Evolutionary conservation across 1,140 invertebrate species (phyloP), one percentile per base, ranked within the genome.

Genomic region (Drosophila miranda): DNA sequence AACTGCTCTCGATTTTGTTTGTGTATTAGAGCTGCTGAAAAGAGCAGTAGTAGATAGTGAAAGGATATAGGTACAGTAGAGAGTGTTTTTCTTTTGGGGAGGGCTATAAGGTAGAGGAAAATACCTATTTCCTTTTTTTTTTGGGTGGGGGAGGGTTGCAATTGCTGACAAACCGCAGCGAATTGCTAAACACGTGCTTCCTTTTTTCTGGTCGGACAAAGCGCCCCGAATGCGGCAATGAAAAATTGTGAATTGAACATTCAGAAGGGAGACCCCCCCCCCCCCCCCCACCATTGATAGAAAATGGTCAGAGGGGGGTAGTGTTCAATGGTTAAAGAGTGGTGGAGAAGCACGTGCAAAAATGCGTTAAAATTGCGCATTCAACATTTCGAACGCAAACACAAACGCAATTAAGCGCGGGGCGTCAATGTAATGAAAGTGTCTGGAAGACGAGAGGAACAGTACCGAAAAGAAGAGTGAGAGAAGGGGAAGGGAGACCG

Each of bases 371-470:
- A 84, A 84, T 66, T 84, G 76, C 72, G 77, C 72, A 75, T 75
- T 75, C 60, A 75, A 75, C 73, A 74, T 74, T 67, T 76, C 23
- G 64, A 79, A 81, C 46, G 64, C 81, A 84, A 81, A 84, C 81
- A 86, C 81, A 84, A 86, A 86, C 78, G 81, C 81, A 86, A 86
- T 86, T 86, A 86, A 86, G 81, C 81, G 75, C 78, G 69, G 34
- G 11, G 77, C 78, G 74, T 77, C 82, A 81, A 80, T 81, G 70
- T 75, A 76, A 75, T 69, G 73, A 76, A 75, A 75, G 63, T 76
- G 71, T 68, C 57, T 61, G 71, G 16, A 51, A 7, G 14, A 30
- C 44, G 69, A 43, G 46, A 26, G 59, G 19, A 41, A 49, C 16
- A 28, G 38, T 26, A 14, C 16, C 2, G 28, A 2, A 34, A 3